A percentile compares a stretch with the other conserved stretches of the same genome.
Conservation (phyloP, 2,888 invertebrate species). For the Archaeoteleia sp. region DNA sequence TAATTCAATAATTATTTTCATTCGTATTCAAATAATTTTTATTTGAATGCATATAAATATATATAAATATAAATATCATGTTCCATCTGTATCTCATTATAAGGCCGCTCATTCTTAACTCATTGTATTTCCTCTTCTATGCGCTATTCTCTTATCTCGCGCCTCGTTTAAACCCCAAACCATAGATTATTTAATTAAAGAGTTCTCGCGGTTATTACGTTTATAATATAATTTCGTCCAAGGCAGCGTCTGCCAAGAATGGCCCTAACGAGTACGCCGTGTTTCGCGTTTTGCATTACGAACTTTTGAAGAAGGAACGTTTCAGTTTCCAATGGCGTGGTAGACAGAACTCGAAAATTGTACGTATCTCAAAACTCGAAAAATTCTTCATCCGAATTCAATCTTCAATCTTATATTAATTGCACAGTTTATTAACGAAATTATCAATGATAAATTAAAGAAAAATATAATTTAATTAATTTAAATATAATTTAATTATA, state of each 20-base stretch:
- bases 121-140: slow-evolving; percentile 13
- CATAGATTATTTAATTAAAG: slow-evolving; percentile 52
- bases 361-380: too few species aligned
- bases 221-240: slow-evolving; percentile 53
- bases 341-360: too few species aligned
- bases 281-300: slow-evolving; percentile 41
- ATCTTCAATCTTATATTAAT: too few species aligned
- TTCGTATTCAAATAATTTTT: too few species aligned
- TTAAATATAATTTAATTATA: too few species aligned
- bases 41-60: slow-evolving; percentile 10
- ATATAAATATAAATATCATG: slow-evolving; percentile 24
- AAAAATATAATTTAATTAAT: too few species aligned
- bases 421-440: too few species aligned
- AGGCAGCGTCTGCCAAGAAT: slow-evolving; percentile 54
- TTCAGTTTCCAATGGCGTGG: too few species aligned
- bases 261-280: slow-evolving; percentile 47
- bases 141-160: slow-evolving; percentile 35
- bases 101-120: too few species aligned
- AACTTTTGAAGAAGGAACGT: slow-evolving; percentile 34
- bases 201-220: slow-evolving; percentile 50
- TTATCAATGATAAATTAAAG: too few species aligned
- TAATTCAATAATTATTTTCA: too few species aligned
- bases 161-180: slow-evolving; percentile 40
- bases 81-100: slow-evolving; percentile 27
- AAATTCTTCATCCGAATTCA: too few species aligned